Conservation (phyloP, 2,888 invertebrate species). For the Gandaritis pyraliata region DNA sequence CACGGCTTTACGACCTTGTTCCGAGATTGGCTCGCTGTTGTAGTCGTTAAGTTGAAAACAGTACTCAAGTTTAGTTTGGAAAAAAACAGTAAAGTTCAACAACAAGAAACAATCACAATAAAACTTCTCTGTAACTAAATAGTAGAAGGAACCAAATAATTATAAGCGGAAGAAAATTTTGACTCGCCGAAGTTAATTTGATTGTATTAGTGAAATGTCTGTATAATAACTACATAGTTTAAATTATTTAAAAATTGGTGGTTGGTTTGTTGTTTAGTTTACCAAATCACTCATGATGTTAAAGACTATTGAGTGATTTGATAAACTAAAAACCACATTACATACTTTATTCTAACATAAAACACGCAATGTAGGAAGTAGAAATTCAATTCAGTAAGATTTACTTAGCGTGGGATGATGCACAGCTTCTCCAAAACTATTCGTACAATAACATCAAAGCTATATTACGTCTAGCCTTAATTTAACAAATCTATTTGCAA, state of each 20-base stretch:
- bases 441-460: background rate
- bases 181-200: background rate
- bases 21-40: slow-evolving; percentile 34
- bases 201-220: too few relatives aligned
- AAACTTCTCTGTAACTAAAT: slow-evolving; percentile 10
- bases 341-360: too few relatives aligned
- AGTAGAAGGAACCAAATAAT: background rate
- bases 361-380: too few relatives aligned
- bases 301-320: too few relatives aligned
- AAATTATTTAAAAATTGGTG: too few relatives aligned
- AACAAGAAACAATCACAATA: slow-evolving; percentile 18
- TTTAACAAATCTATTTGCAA: slow-evolving; percentile 16
- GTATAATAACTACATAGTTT: too few relatives aligned
- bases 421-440: background rate
- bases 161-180: background rate
- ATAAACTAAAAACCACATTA: too few relatives aligned
- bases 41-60: slow-evolving; percentile 32
- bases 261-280: too few relatives aligned
- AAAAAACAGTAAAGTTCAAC: slow-evolving; percentile 22
- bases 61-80: slow-evolving; percentile 23
- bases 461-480: background rate
- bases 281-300: too few relatives aligned
- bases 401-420: background rate
- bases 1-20: slow-evolving; percentile 37
- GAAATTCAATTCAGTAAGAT: too few relatives aligned